Conservation (phyloP, 2,113 vertebrate species). For the Oryzias curvinotus region DNA sequence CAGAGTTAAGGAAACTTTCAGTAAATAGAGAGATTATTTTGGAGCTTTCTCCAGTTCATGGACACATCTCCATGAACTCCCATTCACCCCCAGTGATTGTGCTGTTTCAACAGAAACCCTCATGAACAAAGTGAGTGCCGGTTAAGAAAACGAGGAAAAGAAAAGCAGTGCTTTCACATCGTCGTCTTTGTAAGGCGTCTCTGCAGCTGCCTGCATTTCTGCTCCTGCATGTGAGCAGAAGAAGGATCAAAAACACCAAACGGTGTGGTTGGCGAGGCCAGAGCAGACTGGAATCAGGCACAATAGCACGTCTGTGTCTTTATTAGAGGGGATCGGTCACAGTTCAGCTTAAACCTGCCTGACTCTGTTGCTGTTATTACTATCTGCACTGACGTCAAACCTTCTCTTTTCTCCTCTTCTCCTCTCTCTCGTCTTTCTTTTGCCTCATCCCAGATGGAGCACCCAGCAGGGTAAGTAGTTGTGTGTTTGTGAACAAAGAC, state of each 20-base stretch:
- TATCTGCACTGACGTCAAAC: conserved; percentile 73
- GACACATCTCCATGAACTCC: conserved; percentile 59
- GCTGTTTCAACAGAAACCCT: conserved; percentile 52
- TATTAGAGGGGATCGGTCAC: conserved; percentile 57
- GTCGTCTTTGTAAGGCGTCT: conserved; percentile 39
- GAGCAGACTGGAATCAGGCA: conserved; percentile 32
- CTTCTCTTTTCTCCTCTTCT: conserved; percentile 42
- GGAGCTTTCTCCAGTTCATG: too few species aligned
- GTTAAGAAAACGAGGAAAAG: conserved; percentile 23
- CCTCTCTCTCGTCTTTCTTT: conserved; percentile 25
- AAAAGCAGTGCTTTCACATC: conserved; percentile 49
- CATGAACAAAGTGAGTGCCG: conserved; percentile 55
- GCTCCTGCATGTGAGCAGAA: conserved; percentile 29
- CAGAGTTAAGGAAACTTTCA: background rate
- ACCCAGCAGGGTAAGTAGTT: conserved; percentile 80
- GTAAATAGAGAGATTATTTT: conserved; percentile 16
- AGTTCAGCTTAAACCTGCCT: conserved; percentile 68
- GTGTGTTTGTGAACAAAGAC: conserved; percentile 25
- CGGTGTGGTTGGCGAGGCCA: conserved; percentile 38
- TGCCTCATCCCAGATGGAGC: conserved; percentile 75
- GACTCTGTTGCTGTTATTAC: conserved; percentile 68
- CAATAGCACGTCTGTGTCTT: conserved; percentile 65
- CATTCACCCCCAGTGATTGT: conserved; percentile 62
- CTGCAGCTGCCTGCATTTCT: conserved; percentile 44
- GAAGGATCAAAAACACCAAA: conserved; percentile 43